Base-by-base conservation (phyloP, 2,888 invertebrate species). In the Tipula unca region DNA sequence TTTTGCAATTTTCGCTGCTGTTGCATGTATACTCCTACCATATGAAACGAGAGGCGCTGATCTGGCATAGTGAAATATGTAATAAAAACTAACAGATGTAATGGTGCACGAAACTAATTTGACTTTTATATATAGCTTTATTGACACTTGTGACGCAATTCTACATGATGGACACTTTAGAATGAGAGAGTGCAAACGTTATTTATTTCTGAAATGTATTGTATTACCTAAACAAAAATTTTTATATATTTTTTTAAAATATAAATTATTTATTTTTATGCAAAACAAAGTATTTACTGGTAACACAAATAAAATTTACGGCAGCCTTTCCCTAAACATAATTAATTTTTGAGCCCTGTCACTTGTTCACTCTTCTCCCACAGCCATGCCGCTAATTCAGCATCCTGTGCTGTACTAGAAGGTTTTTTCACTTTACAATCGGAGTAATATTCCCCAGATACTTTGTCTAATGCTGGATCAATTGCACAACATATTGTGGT, bases 341-440 rank as follows among this genome's bases (percentile, higher is more conserved):
- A 25, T 2, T 25, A 69, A 69, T 13, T 13, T 69, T 69, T 69
- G 14, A 85, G 4, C 17, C 85, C 84, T 8, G 84, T 85, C 84
- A 39, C 85, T 89, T 92, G 93, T 89, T 94, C 94, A 88, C 95
- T 94, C 85, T 94, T 93, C 84, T 90, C 87, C 94, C 94, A 96
- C 36, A 96, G 89, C 90, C 92, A 93, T 87, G 91, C 92, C 0
- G 93, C 93, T 85, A 92, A 88, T 14, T 91, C 90, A 25, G 90
- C 89, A 88, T 95, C 92, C 87, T 91, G 90, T 0, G 93, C 94
- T 86, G 91, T 4, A 1, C 8, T 10, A 2, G 69, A 25, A 1
- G 69, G 69, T 25, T 13, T 20, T 69, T 69, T 69, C 1, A 0
- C 0, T 25, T 25, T 69, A 69, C 69, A 69, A 69, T 69, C 69